Evolutionary conservation across 2,888 invertebrate species (phyloP), one percentile per base, ranked within the genome.

Genomic region (Patella pellucida): DNA sequence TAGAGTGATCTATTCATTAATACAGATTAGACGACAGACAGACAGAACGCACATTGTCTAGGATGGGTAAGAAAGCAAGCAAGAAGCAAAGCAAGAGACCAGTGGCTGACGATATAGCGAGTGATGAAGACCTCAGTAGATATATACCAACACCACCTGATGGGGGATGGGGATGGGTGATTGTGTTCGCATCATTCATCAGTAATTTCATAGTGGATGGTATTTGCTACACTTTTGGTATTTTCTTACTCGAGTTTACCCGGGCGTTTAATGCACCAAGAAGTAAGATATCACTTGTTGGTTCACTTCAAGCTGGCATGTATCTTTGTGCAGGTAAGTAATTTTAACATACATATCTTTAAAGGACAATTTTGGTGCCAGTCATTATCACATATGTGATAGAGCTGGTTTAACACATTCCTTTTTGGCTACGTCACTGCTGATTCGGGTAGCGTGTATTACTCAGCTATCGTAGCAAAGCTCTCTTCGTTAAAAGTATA

Each of bases 171-270:
- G 97, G 97, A 52, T 98, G 97, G 97, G 93, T 97, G 70, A 94
- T 98, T 74, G 96, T 97, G 3, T 92, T 94, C 0, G 97, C 96
- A 0, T 97, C 97, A 1, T 98, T 99, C 92, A 93, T 96, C 92
- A 96, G 96, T 92, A 97, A 98, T 91, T 92, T 97, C 70, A 93
- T 98, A 69, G 96, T 98, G 19, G 99, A 99, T 88, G 99, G 99
- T 62, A 96, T 98, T 84, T 95, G 97, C 75, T 97, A 96, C 92
- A 95, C 96, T 41, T 96, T 96, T 85, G 96, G 96, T 12, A 93
- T 94, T 77, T 94, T 98, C 82, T 92, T 95, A 73, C 89, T 92
- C 0, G 92, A 93, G 7, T 95, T 97, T 72, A 92, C 93, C 72
- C 80, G 91, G 0, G 94, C 94, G 69, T 97, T 97, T 86, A 71